A percentile compares a stretch with the other conserved stretches of the same genome.
Evolutionary conservation across 2,113 vertebrate species (phyloP).

Genomic region (Cathartes aura): DNA sequence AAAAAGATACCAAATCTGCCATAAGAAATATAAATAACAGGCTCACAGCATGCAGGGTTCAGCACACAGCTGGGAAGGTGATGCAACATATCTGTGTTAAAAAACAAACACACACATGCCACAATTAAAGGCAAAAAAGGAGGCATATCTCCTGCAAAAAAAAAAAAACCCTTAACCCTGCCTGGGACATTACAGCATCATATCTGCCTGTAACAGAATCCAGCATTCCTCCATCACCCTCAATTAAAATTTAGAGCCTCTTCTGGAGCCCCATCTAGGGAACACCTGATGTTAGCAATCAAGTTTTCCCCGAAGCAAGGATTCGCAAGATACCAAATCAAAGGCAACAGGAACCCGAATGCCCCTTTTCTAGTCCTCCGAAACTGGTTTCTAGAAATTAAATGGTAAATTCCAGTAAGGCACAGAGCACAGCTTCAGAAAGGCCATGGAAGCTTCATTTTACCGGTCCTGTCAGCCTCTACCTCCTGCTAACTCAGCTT

Average conservation of each 20-base stretch:
- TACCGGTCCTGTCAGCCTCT: neutral
- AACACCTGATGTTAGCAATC: neutral
- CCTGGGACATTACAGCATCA: rapidly evolving
- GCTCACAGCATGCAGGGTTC: neutral
- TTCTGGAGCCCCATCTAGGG: too few species aligned
- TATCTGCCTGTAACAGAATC: neutral
- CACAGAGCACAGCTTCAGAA: neutral
- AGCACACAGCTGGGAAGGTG: neutral
- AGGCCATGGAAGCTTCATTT: neutral
- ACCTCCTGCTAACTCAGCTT: neutral
- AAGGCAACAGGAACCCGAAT: neutral
- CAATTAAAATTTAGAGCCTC: neutral
- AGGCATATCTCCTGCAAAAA: neutral
- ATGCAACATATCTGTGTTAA: neutral
- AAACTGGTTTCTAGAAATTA: neutral
- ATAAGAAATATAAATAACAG: neutral
- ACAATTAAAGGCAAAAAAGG: neutral
- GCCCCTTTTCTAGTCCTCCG: neutral
- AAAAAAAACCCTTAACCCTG: neutral
- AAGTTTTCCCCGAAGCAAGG: neutral
- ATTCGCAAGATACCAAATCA: neutral
- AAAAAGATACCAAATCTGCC: neutral
- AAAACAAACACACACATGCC: neutral
- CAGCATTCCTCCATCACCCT: neutral
- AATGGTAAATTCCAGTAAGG: neutral